phyloP scores from a whole-genome alignment of 2,113 vertebrate genomes.

The Saguinus imperator region DNA sequence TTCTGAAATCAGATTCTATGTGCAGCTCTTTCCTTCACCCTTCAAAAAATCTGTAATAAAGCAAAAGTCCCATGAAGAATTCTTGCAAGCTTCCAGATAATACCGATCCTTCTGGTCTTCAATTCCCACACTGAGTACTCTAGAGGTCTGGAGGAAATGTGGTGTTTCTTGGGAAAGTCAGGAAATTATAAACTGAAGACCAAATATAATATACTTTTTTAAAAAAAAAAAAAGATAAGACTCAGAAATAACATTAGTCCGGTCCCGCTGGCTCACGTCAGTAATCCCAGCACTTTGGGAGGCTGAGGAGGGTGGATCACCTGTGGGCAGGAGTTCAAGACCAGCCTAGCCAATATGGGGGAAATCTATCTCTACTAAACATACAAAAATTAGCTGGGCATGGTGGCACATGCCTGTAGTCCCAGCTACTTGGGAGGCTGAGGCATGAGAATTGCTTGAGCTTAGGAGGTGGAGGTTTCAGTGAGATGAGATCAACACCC shows the following conservation, averaged over 20 bases:
- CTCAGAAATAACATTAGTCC: neutral
- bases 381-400: too few relatives aligned
- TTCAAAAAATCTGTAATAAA: neutral
- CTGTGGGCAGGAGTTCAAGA: too few relatives aligned
- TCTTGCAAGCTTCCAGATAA: neutral
- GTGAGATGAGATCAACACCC: too few relatives aligned
- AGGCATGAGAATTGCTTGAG: too few relatives aligned
- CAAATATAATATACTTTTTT: neutral
- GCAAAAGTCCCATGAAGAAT: neutral
- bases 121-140: neutral
- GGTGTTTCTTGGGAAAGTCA: neutral
- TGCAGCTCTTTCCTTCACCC: neutral
- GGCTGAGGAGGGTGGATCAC: too few relatives aligned
- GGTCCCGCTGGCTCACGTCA: too few relatives aligned
- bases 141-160: neutral
- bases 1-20: neutral
- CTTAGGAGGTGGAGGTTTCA: too few relatives aligned
- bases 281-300: too few relatives aligned
- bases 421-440: too few relatives aligned
- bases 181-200: neutral
- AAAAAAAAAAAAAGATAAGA: neutral
- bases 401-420: too few relatives aligned
- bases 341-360: too few relatives aligned
- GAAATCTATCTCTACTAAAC: too few relatives aligned
- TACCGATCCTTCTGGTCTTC: neutral